Evolutionary conservation across 2,113 vertebrate genomes (phyloP).

Genomic region (Muntiacus muntjak): DNA sequence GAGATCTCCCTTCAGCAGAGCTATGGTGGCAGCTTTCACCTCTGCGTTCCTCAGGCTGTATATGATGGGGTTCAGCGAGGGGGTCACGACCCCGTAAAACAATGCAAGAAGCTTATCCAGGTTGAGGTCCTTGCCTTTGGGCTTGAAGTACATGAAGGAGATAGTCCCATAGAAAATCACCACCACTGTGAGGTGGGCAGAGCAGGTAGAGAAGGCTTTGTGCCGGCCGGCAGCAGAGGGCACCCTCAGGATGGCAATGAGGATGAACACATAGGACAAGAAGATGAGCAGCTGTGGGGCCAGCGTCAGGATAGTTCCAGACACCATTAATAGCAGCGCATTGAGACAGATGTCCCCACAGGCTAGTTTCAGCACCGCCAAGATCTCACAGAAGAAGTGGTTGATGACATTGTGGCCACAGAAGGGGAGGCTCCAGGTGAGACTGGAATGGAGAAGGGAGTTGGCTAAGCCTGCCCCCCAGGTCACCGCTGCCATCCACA

Average conservation of each 20-base stretch:
- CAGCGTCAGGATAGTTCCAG: background rate
- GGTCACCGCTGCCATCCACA: background rate
- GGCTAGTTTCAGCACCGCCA: constrained; percentile 66
- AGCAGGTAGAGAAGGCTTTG: constrained; percentile 67
- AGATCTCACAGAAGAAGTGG: constrained; percentile 72
- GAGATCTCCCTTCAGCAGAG: background rate
- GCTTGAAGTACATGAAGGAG: background rate
- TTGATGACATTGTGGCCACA: constrained; percentile 66
- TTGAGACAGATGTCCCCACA: constrained; percentile 60
- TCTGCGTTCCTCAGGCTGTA: background rate
- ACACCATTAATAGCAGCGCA: constrained; percentile 3
- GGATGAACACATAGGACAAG: constrained; percentile 59
- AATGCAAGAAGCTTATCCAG: too few relatives aligned
- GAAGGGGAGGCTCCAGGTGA: constrained; percentile 56
- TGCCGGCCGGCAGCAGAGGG: background rate
- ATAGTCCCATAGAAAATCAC: constrained; percentile 53
- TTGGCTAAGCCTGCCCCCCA: constrained; percentile 44
- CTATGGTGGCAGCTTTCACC: constrained; percentile 21
- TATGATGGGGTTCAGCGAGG: too few relatives aligned
- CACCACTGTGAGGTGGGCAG: constrained; percentile 48
- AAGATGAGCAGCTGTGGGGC: constrained; percentile 42
- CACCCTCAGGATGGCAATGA: constrained; percentile 46
- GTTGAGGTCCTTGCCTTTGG: too few relatives aligned
- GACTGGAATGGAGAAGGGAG: constrained; percentile 40
- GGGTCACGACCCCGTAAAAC: too few relatives aligned